Percentiles rank a stretch among this genome's conserved stretches.
phyloP scores from a whole-genome alignment of 2,113 vertebrate species.

The Burhinus oedicnemus region DNA sequence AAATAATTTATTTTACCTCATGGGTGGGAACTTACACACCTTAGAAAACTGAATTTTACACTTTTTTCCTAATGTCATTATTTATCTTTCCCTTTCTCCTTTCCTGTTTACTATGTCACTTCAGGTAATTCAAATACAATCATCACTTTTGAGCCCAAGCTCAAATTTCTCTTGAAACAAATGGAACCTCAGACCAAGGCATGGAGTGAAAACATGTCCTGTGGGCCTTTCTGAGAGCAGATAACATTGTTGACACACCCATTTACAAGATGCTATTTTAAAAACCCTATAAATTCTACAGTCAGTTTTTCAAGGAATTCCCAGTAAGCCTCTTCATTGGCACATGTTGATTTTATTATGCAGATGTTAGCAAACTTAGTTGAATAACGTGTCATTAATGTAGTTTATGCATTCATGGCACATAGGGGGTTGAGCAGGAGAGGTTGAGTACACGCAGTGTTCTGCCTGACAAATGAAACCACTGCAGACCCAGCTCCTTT shows the following conservation, averaged over 20 bases:
- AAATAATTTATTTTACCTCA: not conserved
- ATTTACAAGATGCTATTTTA: not conserved
- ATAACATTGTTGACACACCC: not conserved
- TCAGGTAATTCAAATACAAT: not conserved
- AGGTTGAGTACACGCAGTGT: not conserved
- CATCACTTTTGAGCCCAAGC: not conserved
- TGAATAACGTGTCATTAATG: not conserved
- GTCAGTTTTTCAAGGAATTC: not conserved
- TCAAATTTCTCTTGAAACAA: not conserved
- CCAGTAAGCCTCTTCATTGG: not conserved
- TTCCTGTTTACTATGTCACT: not conserved
- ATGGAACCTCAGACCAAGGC: not conserved
- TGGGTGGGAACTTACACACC: not conserved
- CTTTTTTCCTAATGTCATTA: not conserved
- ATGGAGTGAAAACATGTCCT: not conserved
- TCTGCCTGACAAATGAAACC: not conserved
- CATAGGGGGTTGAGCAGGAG: not conserved
- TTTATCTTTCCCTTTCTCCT: not conserved
- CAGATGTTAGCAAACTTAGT: not conserved
- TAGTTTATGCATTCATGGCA: not conserved
- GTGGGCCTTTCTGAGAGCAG: not conserved
- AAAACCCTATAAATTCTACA: not conserved
- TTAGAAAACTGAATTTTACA: not conserved
- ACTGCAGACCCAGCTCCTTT: not conserved
- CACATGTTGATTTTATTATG: not conserved